These are phyloP conservation scores for Edolisoma coerulescens DNA, from an alignment of 2,113 vertebrate genomes.

Conservation along the genomic window DNA sequence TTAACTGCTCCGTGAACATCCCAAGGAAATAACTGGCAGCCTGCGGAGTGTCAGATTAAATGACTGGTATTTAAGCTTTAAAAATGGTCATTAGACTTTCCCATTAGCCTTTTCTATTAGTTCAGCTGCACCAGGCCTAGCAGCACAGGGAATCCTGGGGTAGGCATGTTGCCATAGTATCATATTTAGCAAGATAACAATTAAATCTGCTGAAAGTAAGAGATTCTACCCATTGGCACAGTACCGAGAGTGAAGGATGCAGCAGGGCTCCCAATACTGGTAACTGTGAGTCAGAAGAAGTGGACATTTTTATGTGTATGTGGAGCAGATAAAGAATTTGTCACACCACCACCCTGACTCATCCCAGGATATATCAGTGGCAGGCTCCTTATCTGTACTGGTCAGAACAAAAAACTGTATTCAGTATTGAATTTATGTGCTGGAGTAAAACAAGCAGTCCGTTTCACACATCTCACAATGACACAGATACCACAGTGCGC, in stretches of 20 bases:
- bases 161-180: background rate
- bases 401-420: slow-evolving; percentile 16
- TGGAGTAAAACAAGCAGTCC: background rate
- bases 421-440: background rate
- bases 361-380: background rate
- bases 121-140: background rate
- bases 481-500: background rate
- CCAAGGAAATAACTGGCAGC: slow-evolving; percentile 1
- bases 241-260: background rate
- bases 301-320: background rate
- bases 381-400: slow-evolving; percentile 24
- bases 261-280: background rate
- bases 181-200: background rate
- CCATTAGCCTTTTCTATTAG: slow-evolving; percentile 18
- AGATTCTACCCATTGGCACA: background rate
- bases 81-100: slow-evolving; percentile 33
- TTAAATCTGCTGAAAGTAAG: background rate
- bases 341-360: background rate
- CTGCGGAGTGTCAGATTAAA: background rate
- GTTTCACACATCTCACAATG: background rate
- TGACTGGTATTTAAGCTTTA: slow-evolving; percentile 7
- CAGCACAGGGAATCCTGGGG: background rate
- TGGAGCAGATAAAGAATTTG: background rate
- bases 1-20: background rate
- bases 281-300: background rate